Conservation (phyloP, 64 coral and sea anemone genomes). For the Catalaphyllia jardinei region DNA sequence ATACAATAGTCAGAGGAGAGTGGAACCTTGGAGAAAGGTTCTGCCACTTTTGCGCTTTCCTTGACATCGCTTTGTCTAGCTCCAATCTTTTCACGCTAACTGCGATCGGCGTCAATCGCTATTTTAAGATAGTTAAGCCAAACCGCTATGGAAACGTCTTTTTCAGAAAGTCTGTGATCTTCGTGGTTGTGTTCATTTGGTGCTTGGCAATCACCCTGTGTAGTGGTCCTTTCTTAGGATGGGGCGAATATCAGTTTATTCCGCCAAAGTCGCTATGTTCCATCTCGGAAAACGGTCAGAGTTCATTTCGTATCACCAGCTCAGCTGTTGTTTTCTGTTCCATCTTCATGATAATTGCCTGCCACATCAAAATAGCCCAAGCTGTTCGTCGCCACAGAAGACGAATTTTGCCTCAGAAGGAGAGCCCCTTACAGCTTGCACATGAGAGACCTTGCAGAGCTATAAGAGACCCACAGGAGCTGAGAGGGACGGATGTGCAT, state of each 20-base stretch:
- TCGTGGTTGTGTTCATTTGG: conserved; percentile 6
- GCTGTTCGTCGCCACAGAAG: neutral
- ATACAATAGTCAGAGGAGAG: conserved; percentile 8
- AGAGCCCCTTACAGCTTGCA: neutral
- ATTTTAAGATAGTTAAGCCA: conserved; percentile 32
- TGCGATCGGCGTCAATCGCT: conserved; percentile 24
- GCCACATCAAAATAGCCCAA: conserved; percentile 12
- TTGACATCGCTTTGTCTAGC: conserved; percentile 12
- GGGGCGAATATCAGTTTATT: conserved; percentile 22
- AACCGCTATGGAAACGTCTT: neutral
- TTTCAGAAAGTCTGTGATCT: conserved; percentile 1
- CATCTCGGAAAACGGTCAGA: neutral
- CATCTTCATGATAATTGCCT: conserved; percentile 6
- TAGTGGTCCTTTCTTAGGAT: conserved; percentile 17
- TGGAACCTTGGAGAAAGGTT: neutral
- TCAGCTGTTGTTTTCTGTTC: neutral
- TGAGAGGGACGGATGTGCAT: conserved; percentile 21
- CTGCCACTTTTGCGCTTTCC: conserved; percentile 21
- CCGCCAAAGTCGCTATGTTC: conserved; percentile 17
- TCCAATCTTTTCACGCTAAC: conserved; percentile 26
- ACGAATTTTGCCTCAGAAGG: neutral
- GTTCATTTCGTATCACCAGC: neutral
- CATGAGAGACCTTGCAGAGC: too few species aligned
- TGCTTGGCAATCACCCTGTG: neutral
- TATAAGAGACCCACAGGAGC: neutral